A percentile compares a stretch with the other conserved stretches of the same genome.
These are phyloP conservation scores for Uropetala carovei DNA, from an alignment of 2,888 invertebrate species.

Conservation along the genomic window DNA sequence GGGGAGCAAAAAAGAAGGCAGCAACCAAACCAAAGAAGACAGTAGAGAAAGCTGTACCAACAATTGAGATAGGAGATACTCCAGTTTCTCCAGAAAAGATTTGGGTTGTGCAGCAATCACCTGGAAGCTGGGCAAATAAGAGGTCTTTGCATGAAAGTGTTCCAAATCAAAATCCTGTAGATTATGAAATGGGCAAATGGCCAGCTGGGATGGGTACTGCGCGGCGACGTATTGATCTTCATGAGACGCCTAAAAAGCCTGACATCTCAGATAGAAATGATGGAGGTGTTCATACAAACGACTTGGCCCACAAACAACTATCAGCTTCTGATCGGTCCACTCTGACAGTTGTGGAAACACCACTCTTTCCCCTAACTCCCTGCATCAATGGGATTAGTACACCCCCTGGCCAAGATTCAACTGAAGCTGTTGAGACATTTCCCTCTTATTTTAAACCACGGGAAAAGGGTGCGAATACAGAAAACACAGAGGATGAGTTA, in stretches of 20 bases:
- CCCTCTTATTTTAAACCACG: constrained; percentile 42
- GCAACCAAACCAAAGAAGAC: neutral
- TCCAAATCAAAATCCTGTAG: neutral
- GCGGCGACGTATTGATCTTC: constrained; percentile 34
- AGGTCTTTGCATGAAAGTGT: neutral
- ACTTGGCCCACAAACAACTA: neutral
- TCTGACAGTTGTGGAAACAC: constrained; percentile 21
- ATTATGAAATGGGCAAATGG: neutral
- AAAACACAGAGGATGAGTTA: neutral
- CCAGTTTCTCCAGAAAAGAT: constrained; percentile 21
- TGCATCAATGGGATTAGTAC: neutral
- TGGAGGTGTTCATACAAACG: neutral
- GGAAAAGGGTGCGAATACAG: neutral
- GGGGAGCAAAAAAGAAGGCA: neutral
- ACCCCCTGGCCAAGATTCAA: constrained; percentile 1
- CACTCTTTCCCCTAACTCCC: constrained; percentile 40
- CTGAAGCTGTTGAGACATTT: constrained; percentile 24
- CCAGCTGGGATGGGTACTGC: neutral
- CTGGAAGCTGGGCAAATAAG: constrained; percentile 40
- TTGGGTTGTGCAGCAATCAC: constrained; percentile 45
- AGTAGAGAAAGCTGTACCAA: neutral
- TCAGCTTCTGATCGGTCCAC: neutral
- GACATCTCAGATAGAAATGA: neutral
- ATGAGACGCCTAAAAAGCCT: constrained; percentile 32
- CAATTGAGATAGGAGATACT: neutral